Base-by-base conservation (phyloP, 2,797 vertebrate species). In the Florisuga fusca region DNA sequence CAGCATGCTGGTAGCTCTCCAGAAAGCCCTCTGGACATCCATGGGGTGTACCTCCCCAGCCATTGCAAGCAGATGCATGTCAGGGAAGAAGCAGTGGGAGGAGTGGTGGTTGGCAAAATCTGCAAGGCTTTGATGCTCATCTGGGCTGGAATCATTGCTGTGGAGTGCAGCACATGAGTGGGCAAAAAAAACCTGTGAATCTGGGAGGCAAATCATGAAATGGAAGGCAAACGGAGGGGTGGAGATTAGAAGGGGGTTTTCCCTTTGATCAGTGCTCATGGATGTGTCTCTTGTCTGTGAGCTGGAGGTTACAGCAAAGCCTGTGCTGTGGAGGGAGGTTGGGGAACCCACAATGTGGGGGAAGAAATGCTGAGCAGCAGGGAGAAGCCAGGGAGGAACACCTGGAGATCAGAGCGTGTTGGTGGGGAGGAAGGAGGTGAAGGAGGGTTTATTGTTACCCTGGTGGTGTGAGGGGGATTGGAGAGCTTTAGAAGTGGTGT, bases 1-100 rank as follows among this genome's bases (percentile, higher is more conserved):
- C 54, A 58, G 53, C 45, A 41, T 0, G 7, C 84, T 93, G 93
- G 79, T 91, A 80, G 54, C 31, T 59, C 72, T 95, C 94, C 95
- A 94, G 64, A 92, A 96, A 88, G 50, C 94, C 95, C 91, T 80
- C 61, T 45, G 86, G 94, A 67, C 80, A 84, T 45, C 59, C 4
- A 0, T 27, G 0, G 5, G 36, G 89, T 48, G 71, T 43, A 41
- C 77, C 74, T 95, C 74, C 93, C 71, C 36, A 74, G 61, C 74
- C 0, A 0, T 77, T 82, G 89, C 95, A 94, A 90, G 95, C 80
- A 79, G 80, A 82, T 38, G 66, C 95, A 77, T 55, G 95, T 82
- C 1, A 2, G 59, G 38, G 74, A 88, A 79, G 66, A 48, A 82
- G 64, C n/a, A 41, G 77, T 46, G 51, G 94, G 68, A 89, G 87